Percentiles rank a stretch among this genome's conserved stretches.
Evolutionary conservation across 2,888 invertebrate species (phyloP).

Genomic region (Amphipoea oculea): DNA sequence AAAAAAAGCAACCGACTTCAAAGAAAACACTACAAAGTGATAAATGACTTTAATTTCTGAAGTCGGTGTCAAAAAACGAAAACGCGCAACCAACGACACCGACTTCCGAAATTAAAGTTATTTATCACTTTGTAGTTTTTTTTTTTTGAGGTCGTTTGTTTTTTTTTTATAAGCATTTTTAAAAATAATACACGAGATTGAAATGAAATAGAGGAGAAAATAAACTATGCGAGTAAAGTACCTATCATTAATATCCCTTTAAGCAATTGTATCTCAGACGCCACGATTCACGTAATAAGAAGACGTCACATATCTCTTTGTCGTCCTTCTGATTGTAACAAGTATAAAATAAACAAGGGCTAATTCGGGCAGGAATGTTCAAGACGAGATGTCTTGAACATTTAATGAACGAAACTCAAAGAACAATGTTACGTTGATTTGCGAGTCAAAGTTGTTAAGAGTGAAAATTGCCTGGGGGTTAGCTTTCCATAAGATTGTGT

Average conservation of each 20-base stretch:
- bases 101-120: too few relatives aligned
- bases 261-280: slow-evolving; percentile 49
- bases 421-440: slow-evolving; percentile 75
- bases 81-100: too few relatives aligned
- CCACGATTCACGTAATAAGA: slow-evolving; percentile 56
- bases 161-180: too few relatives aligned
- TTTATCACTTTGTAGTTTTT: too few relatives aligned
- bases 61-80: too few relatives aligned
- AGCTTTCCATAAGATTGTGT: slow-evolving; percentile 34
- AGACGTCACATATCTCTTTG: slow-evolving; percentile 79
- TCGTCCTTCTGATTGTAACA: slow-evolving; percentile 79
- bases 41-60: too few relatives aligned
- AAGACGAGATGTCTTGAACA: slow-evolving; percentile 73
- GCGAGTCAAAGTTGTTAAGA: slow-evolving; percentile 65
- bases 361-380: slow-evolving; percentile 78
- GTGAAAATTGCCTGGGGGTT: slow-evolving; percentile 54
- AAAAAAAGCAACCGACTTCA: too few relatives aligned
- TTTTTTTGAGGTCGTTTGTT: too few relatives aligned
- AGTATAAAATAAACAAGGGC: slow-evolving; percentile 84
- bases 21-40: too few relatives aligned
- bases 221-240: not conserved
- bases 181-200: too few relatives aligned
- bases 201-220: not conserved
- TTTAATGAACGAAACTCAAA: slow-evolving; percentile 77
- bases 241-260: not conserved